Percentiles rank a stretch among this genome's conserved stretches.
phyloP scores from a whole-genome alignment of 1,140 invertebrate species.

The Leptoteleia sp. region DNA sequence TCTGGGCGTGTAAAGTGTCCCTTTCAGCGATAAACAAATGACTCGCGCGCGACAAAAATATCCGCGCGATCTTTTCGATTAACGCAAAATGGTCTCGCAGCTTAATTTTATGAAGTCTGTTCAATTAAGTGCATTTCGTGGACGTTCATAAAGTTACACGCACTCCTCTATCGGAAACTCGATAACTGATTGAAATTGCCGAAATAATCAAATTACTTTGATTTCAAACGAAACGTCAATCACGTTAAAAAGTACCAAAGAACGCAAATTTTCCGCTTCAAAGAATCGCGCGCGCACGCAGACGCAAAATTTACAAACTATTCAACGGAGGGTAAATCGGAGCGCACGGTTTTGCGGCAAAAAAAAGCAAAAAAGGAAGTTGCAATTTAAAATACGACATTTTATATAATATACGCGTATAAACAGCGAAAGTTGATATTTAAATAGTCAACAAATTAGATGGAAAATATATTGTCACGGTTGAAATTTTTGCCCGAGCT shows the following conservation, averaged over 20 bases:
- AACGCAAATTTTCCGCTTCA: conserved; percentile 7
- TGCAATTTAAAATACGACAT: conserved; percentile 28
- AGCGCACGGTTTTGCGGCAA: conserved; percentile 8
- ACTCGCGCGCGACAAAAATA: too few relatives aligned
- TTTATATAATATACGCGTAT: conserved; percentile 42
- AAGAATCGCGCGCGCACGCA: conserved; percentile 1
- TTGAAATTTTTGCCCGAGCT: conserved; percentile 11
- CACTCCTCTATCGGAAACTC: background rate
- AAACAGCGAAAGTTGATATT: conserved; percentile 38
- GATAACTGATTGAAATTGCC: background rate
- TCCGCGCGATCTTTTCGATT: too few relatives aligned
- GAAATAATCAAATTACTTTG: conserved; percentile 11
- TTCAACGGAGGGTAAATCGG: conserved; percentile 18
- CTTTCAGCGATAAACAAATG: too few relatives aligned
- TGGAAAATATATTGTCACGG: background rate
- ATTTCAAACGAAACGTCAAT: conserved; percentile 12
- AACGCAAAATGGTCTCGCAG: too few relatives aligned
- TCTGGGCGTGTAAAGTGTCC: too few relatives aligned
- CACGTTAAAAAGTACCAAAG: conserved; percentile 14
- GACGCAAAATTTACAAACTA: conserved; percentile 7
- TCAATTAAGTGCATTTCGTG: too few relatives aligned
- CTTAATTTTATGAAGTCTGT: too few relatives aligned
- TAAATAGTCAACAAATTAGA: conserved; percentile 37
- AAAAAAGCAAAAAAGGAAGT: conserved; percentile 29
- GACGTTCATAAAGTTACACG: background rate